Evolutionary conservation across 2,888 invertebrate species (phyloP), one percentile per base, ranked within the genome.

Genomic region (Anorthoa munda): DNA sequence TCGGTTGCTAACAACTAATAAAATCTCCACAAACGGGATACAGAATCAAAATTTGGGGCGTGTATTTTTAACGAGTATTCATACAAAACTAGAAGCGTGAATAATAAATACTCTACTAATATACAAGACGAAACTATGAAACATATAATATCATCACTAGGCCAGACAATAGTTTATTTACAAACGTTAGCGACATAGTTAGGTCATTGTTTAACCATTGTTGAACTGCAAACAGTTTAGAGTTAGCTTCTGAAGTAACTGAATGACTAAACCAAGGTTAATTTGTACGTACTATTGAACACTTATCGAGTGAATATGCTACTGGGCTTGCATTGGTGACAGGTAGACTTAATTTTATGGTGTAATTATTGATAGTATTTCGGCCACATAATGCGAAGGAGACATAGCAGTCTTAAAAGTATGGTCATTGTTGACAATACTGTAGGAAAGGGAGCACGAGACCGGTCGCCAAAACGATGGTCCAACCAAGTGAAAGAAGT

Each of bases 1-100:
- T 39, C 12, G 17, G 26, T 7, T 39, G 15, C 9, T 45, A 45
- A 55, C 15, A 23, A 39, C n/a, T 15, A 31, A n/a, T 23, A 17
- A 45, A 64, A 26, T 26, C n/a, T 21, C 21, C 18, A 17, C 31
- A 15, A 74, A 59, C 39, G 39, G n/a, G n/a, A 53, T 63, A 56
- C 9, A 45, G 1, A 56, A 15, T n/a, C 26, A 67, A 51, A 18
- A 26, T 39, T 13, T 0, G 2, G 5, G 53, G 68, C 68, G 51
- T 75, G 51, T 26, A 21, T 13, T 7, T 21, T 1, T 77, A 77
- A 48, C n/a, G 23, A 60, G 18, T 53, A 50, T 21, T 60, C 12
- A 13, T 21, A 2, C 13, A n/a, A 18, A 51, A 76, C 21, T 48
- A 48, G 39, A 45, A 60, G 21, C 31, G n/a, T 59, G n/a, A 59